These are phyloP conservation scores for Cinara cedri DNA, from an alignment of 2,888 invertebrate genomes.

Conservation along the genomic window DNA sequence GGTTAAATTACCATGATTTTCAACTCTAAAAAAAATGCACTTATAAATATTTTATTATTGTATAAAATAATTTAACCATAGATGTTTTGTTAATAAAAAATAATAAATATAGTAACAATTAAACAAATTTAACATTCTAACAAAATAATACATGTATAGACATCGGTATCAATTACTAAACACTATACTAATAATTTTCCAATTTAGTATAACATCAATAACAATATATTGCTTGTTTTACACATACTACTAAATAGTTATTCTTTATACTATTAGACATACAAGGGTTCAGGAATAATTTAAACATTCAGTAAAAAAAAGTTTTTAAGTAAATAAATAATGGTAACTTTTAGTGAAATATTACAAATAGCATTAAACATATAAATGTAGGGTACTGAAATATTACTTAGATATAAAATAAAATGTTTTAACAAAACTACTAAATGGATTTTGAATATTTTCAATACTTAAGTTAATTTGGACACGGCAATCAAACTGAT, in stretches of 20 bases:
- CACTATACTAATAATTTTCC: constrained; percentile 28
- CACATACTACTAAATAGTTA: constrained; percentile 21
- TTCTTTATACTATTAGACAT: background rate
- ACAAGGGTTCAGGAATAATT: constrained; percentile 8
- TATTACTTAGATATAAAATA: background rate
- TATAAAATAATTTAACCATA: constrained; percentile 24
- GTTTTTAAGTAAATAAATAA: constrained; percentile 14
- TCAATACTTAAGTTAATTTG: constrained; percentile 3
- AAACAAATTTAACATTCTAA: constrained; percentile 32
- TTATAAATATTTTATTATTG: background rate
- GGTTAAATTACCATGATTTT: background rate
- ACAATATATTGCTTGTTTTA: constrained; percentile 46
- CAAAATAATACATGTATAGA: background rate
- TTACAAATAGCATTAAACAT: constrained; percentile 17
- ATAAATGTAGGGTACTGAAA: constrained; percentile 7
- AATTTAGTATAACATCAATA: constrained; percentile 34
- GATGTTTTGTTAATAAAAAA: constrained; percentile 18
- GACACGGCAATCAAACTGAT: constrained; percentile 9
- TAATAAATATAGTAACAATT: constrained; percentile 30
- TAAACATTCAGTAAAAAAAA: constrained; percentile 11
- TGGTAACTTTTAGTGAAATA: constrained; percentile 51
- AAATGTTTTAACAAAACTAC: background rate
- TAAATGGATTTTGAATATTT: constrained; percentile 10
- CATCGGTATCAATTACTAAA: constrained; percentile 15
- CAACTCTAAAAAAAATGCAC: constrained; percentile 19